phyloP scores from a whole-genome alignment of 2,888 invertebrate genomes.

The Beris chalybata region DNA sequence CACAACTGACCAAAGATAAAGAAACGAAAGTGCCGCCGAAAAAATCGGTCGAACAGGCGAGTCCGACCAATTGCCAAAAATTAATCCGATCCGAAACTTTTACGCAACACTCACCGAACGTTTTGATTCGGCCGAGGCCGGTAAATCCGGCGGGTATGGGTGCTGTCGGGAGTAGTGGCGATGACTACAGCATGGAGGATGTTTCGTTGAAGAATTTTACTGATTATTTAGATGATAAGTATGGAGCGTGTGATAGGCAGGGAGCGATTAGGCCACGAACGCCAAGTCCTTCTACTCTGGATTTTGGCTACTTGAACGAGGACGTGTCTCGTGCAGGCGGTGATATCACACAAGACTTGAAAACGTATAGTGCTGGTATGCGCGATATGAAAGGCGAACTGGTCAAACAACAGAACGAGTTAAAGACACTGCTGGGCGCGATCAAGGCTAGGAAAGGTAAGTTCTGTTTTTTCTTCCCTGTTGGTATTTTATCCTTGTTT shows the following conservation, averaged over 20 bases:
- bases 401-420: constrained; percentile 33
- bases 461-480: constrained; percentile 21
- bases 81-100: constrained; percentile 66
- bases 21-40: constrained; percentile 33
- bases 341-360: constrained; percentile 67
- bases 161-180: constrained; percentile 42
- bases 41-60: constrained; percentile 26
- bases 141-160: constrained; percentile 40
- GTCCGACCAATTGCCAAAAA: constrained; percentile 48
- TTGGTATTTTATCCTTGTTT: no score
- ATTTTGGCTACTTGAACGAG: constrained; percentile 50
- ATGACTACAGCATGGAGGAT: constrained; percentile 72
- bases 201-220: constrained; percentile 72
- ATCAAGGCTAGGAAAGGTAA: constrained; percentile 57
- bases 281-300: constrained; percentile 39
- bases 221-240: constrained; percentile 68
- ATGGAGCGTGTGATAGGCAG: constrained; percentile 67
- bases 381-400: constrained; percentile 29
- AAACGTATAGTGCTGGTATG: constrained; percentile 66
- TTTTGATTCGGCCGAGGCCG: constrained; percentile 59
- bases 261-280: constrained; percentile 42
- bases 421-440: constrained; percentile 35
- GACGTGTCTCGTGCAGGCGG: constrained; percentile 50
- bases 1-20: constrained; percentile 64
- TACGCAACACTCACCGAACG: constrained; percentile 67